Conservation (phyloP, 2,888 invertebrate genomes). For the Orchesella flavescens region DNA sequence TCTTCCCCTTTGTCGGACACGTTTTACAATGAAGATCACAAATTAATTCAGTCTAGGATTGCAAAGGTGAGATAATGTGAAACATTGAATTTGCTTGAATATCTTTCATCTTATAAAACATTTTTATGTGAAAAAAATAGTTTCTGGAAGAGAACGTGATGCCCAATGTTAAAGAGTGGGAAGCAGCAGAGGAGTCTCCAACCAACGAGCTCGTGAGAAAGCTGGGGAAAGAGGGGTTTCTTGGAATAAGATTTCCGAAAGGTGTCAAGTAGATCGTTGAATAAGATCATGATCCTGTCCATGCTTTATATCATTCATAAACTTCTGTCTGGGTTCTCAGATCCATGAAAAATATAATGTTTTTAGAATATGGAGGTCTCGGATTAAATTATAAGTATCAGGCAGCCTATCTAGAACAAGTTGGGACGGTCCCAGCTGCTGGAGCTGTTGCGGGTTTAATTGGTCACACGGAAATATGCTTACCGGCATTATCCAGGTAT, state of each 20-base stretch:
- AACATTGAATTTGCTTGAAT: background rate
- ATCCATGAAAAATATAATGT: background rate
- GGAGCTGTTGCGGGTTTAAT: conserved; percentile 77
- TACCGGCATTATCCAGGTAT: conserved; percentile 76
- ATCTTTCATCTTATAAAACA: background rate
- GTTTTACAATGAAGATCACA: conserved; percentile 66
- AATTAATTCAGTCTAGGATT: conserved; percentile 46
- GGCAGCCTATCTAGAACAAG: conserved; percentile 75
- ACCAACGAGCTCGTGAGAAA: conserved; percentile 77
- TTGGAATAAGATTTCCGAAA: conserved; percentile 75
- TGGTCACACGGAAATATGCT: conserved; percentile 77
- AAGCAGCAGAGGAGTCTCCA: conserved; percentile 76
- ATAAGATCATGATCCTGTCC: background rate
- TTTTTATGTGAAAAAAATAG: conserved; percentile 70
- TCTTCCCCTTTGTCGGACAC: conserved; percentile 50
- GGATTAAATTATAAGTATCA: conserved; percentile 77
- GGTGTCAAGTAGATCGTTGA: conserved; percentile 42
- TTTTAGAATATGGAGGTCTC: conserved; percentile 77
- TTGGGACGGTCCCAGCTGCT: conserved; percentile 76
- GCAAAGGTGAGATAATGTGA: conserved; percentile 48
- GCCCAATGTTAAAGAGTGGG: conserved; percentile 78
- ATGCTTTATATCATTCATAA: background rate
- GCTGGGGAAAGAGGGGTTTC: conserved; percentile 76
- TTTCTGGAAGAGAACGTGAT: conserved; percentile 77
- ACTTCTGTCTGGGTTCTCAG: background rate